phyloP scores from a whole-genome alignment of 92 coral and sea anemone genomes.

The Anthopleura xanthogrammica region DNA sequence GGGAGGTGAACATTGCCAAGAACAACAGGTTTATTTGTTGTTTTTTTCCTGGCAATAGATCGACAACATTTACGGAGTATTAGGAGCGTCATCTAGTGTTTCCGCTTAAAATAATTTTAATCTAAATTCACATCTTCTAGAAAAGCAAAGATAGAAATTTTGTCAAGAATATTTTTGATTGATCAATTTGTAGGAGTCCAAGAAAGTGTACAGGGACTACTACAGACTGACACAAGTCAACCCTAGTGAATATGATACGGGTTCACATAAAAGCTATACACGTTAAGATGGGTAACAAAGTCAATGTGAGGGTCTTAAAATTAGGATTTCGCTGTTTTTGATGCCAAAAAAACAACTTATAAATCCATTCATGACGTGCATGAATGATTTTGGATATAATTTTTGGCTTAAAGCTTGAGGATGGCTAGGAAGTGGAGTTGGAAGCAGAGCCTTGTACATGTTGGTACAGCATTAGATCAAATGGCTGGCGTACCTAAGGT shows the following conservation, averaged over 20 bases:
- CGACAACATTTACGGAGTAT: background rate
- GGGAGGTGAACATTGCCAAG: background rate
- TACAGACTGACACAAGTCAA: background rate
- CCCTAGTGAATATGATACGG: background rate
- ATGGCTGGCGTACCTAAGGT: background rate
- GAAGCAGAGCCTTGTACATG: slow-evolving; percentile 36
- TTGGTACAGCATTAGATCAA: slow-evolving; percentile 33
- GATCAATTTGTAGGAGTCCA: background rate
- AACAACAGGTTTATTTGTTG: background rate
- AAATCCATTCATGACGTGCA: slow-evolving; percentile 10
- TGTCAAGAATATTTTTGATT: slow-evolving; percentile 9
- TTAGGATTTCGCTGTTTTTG: background rate
- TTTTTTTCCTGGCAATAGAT: background rate
- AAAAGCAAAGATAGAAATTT: slow-evolving; percentile 4
- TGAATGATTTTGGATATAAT: background rate
- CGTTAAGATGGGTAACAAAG: background rate
- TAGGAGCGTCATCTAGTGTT: slow-evolving; percentile 9
- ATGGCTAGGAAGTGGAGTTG: background rate
- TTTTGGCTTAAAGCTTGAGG: background rate
- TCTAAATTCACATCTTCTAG: slow-evolving; percentile 17
- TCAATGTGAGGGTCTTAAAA: background rate
- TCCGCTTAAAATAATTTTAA: slow-evolving; percentile 32
- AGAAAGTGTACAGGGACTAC: background rate
- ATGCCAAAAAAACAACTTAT: background rate
- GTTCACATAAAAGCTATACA: background rate